Base-by-base conservation (phyloP, 2,797 vertebrate genomes). In the Rhynchonycteris naso region DNA sequence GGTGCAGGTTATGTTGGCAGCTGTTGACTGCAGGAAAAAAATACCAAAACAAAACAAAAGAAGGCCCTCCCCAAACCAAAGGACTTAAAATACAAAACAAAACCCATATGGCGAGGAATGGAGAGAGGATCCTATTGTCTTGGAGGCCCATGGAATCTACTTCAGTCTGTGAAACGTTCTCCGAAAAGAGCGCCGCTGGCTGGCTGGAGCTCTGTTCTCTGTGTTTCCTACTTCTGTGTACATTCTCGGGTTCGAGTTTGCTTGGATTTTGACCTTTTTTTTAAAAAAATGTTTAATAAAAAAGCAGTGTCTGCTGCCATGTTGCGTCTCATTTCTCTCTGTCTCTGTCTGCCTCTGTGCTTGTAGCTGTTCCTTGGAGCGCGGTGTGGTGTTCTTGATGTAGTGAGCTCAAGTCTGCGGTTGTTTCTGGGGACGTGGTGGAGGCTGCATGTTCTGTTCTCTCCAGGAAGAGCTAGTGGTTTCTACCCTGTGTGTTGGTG, bases 401-500 rank as follows among this genome's bases (percentile, higher is more conserved):
- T 98, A 98, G 94, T 98, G 98, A 98, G 97, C 98, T 98, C 98
- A 98, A 97, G 96, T 94, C 98, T 98, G 97, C 97, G 61, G 98
- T 96, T 98, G 98, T 97, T 97, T 98, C 98, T 96, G 98, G 98
- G 97, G 96, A 96, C 93, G 97, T 96, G 97, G 97, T 97, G 97
- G 92, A 98, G 98, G 97, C 97, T 97, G 97, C 97, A 81, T 97
- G 97, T 98, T 97, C 61, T 98, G 98, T 98, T 98, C 97, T 97
- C 97, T 98, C 97, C 98, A 96, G 90, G 98, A 95, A 97, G 98
- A 97, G 94, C 98, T 98, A 98, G 96, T 98, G 97, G 95, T 94
- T 98, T 95, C 98, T 98, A 98, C 98, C 97, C 98, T 98, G 98
- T 98, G 98, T 98, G 97, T 98, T 98, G 97, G 97, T 97, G 96